A percentile compares a stretch with the other conserved stretches of the same genome.
phyloP scores from a whole-genome alignment of 2,888 invertebrate species.

The Marasmarcha lunaedactyla region DNA sequence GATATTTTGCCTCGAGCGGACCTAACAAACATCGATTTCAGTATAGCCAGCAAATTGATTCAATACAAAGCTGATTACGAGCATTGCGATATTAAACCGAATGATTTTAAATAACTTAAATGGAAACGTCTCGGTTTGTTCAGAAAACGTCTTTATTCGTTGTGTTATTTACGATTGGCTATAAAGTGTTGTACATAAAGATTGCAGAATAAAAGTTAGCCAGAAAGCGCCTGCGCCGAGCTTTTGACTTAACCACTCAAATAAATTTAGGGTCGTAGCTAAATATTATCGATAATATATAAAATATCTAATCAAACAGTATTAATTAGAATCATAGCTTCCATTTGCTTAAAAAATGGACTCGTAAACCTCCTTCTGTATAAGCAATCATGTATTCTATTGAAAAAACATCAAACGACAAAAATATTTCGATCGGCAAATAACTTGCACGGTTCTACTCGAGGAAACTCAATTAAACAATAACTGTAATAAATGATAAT shows the following conservation, averaged over 20 bases:
- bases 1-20: background rate
- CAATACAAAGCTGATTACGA: conserved; percentile 47
- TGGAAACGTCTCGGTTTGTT: conserved; percentile 46
- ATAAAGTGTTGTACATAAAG: conserved; percentile 56
- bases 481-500: too few species aligned
- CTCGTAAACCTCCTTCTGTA: too few species aligned
- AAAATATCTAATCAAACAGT: too few species aligned
- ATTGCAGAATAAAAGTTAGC: conserved; percentile 53
- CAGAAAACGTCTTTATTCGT: conserved; percentile 59
- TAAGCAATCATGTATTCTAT: too few species aligned
- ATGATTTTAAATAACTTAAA: conserved; percentile 56
- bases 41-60: conserved; percentile 40
- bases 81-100: conserved; percentile 32
- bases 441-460: too few species aligned
- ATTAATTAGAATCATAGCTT: too few species aligned
- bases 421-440: too few species aligned
- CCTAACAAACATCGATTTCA: conserved; percentile 22
- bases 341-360: too few species aligned
- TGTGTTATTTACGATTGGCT: conserved; percentile 47
- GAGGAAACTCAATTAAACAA: too few species aligned
- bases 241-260: conserved; percentile 36
- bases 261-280: conserved; percentile 18
- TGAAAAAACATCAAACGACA: too few species aligned
- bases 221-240: conserved; percentile 32
- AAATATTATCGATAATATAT: conserved; percentile 21